Evolutionary conservation across 2,113 vertebrate genomes (phyloP).

Genomic region (Pimephales promelas): DNA sequence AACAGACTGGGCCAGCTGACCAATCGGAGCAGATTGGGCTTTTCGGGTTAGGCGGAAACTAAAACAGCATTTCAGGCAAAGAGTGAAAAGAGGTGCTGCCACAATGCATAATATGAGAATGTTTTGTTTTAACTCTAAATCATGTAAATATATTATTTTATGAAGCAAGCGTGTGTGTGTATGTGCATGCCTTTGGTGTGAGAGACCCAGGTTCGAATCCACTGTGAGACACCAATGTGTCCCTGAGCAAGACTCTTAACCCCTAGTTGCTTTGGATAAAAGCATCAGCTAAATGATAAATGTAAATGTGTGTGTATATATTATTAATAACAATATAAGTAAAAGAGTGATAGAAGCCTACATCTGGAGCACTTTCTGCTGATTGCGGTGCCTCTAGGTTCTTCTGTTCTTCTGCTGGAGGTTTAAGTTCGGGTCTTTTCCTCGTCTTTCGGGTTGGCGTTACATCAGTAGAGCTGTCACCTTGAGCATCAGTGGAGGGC

Average conservation of each 20-base stretch:
- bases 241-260: no score
- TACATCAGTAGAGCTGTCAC: constrained; percentile 67
- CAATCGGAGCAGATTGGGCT: not conserved
- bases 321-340: not conserved
- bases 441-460: constrained; percentile 77
- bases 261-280: no score
- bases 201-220: no score
- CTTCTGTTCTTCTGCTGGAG: constrained; percentile 55
- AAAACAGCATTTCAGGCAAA: not conserved
- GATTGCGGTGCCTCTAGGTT: not conserved
- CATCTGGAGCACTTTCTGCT: constrained; percentile 59
- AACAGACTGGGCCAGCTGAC: not conserved
- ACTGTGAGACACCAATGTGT: no score
- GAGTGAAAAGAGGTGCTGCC: not conserved
- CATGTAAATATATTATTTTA: not conserved
- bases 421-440: constrained; percentile 82
- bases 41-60: not conserved
- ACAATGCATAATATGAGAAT: not conserved
- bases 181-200: no score
- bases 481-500: constrained; percentile 15
- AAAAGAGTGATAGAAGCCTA: constrained; percentile 16
- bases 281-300: no score
- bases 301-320: not conserved
- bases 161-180: no score
- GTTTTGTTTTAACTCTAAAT: not conserved